phyloP scores from a whole-genome alignment of 1,140 invertebrate species.

The Temnothorax curvispinosus region DNA sequence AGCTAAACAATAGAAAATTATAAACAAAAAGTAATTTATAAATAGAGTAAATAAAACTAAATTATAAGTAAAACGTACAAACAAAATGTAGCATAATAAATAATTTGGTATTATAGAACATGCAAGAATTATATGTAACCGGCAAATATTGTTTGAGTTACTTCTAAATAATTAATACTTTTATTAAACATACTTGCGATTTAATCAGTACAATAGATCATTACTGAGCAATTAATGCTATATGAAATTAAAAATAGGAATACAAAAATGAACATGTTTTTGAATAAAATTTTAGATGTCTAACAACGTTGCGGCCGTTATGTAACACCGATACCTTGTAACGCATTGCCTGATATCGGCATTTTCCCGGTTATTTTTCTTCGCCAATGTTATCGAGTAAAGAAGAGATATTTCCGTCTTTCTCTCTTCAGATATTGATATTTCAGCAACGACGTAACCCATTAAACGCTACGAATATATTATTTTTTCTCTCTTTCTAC shows the following conservation, averaged over 20 bases:
- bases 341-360: background rate
- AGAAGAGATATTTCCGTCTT: background rate
- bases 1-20: background rate
- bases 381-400: background rate
- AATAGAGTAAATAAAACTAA: background rate
- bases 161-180: background rate
- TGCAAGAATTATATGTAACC: background rate
- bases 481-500: background rate
- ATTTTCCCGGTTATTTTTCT: slow-evolving; percentile 15
- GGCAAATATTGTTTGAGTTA: background rate
- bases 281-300: background rate
- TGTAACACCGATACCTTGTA: slow-evolving; percentile 1
- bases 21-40: background rate
- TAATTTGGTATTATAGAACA: background rate
- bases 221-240: background rate
- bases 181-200: background rate
- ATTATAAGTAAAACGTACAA: background rate
- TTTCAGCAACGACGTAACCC: slow-evolving; percentile 40
- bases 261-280: background rate
- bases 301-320: background rate
- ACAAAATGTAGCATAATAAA: background rate
- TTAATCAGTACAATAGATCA: background rate
- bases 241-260: background rate
- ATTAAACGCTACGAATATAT: slow-evolving; percentile 29
- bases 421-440: slow-evolving; percentile 1